Evolutionary conservation across 2,113 vertebrate species (phyloP), one percentile per base, ranked within the genome.

Genomic region (Prinia subflava): DNA sequence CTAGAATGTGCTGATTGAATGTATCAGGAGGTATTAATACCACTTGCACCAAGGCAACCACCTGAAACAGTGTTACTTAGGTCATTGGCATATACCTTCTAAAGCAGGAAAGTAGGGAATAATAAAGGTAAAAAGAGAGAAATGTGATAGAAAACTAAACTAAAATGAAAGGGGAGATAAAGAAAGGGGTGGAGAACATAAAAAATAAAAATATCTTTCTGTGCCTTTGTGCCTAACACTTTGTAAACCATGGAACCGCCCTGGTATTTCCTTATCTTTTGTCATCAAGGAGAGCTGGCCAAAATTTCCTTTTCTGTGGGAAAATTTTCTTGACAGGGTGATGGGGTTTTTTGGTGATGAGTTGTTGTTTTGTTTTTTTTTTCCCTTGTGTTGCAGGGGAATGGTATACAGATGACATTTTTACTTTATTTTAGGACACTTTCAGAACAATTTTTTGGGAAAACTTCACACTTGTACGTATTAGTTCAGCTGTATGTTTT

Each of bases 251-350:
- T 67, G 94, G 91, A 92, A 77, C 91, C 24, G 3, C 94, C 92
- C 73, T 93, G 76, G 76, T 83, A 93, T 82, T 92, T 95, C 64
- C 95, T 95, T 96, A 93, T 96, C 96, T 94, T 50, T 89, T 92
- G 73, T 83, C 83, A 93, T 95, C 92, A 81, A 80, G 91, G 74
- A 78, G 44, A 81, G 86, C 91, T 77, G 64, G 83, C 91, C 80
- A 89, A 83, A 88, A 83, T 74, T 59, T 80, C 60, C 62, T 79
- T 73, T 94, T 81, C 92, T 95, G 80, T 96, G 90, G 91, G 91
- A 94, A 93, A 75, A 52, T 71, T 90, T 93, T 88, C 53, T 62
- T 37, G 10, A 71, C 7, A 13, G 24, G 37, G 21, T 23, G 27
- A 47, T 56, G 49, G 33, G 15, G 1, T 31, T 68, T 53, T 83